Evolutionary conservation across 2,113 vertebrate species (phyloP).

Genomic region (Malurus melanocephalus): DNA sequence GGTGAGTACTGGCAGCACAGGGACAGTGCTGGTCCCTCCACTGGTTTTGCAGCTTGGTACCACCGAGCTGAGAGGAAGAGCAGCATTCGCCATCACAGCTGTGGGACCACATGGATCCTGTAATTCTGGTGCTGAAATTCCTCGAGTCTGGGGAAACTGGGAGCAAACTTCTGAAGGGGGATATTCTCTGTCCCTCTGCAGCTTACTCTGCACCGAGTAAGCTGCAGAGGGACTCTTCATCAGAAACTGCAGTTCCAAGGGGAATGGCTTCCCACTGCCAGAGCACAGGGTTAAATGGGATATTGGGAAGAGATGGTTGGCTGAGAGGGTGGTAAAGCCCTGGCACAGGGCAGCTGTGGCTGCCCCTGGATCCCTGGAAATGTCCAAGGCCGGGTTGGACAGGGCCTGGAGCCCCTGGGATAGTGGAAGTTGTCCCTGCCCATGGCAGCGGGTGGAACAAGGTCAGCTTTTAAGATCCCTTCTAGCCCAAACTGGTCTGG

Average conservation of each 20-base stretch:
- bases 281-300: not conserved
- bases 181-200: too few relatives aligned
- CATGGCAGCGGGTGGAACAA: not conserved
- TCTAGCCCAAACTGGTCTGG: not conserved
- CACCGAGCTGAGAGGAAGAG: not conserved
- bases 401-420: not conserved
- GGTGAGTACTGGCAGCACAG: constrained; percentile 12
- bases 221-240: not conserved
- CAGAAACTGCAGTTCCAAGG: not conserved
- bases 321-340: not conserved
- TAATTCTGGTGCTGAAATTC: not conserved
- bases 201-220: not conserved
- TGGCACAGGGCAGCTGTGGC: not conserved
- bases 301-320: not conserved
- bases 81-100: too few relatives aligned
- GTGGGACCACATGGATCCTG: rapidly evolving
- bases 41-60: not conserved
- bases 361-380: not conserved
- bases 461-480: not conserved
- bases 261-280: not conserved
- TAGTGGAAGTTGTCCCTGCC: not conserved
- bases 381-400: not conserved
- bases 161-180: not conserved
- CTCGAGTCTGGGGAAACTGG: not conserved
- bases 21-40: not conserved